Conservation (phyloP, 2,797 vertebrate genomes). For the Ptychobarbus kaznakovi region DNA sequence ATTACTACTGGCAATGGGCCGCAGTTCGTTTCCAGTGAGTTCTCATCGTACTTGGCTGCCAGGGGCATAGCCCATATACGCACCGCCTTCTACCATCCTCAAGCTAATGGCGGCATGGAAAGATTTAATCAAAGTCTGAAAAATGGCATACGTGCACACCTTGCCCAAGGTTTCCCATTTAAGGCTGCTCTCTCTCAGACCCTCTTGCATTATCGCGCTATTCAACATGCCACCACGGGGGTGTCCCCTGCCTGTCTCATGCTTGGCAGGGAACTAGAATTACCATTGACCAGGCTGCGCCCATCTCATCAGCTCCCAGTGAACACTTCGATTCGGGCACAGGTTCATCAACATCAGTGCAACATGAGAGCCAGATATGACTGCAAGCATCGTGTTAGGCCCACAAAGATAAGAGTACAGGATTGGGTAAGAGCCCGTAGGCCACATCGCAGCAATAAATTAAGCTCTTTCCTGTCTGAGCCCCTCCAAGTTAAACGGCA, state of each 20-base stretch:
- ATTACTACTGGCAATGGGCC: conserved; percentile 30
- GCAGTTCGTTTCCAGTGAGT: background rate
- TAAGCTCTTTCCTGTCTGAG: conserved; percentile 16
- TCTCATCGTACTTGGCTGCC: background rate
- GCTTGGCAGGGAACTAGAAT: conserved; percentile 21
- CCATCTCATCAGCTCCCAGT: background rate
- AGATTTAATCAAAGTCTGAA: conserved; percentile 23
- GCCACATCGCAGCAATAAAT: conserved; percentile 13
- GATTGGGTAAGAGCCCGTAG: background rate
- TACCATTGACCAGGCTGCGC: conserved; percentile 14
- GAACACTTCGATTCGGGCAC: background rate
- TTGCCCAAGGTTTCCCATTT: conserved; percentile 35
- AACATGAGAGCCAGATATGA: background rate
- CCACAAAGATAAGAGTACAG: background rate
- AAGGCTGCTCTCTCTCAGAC: background rate
- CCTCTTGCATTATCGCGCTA: conserved; percentile 29
- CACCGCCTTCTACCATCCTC: conserved; percentile 7
- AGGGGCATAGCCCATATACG: conserved; percentile 13
- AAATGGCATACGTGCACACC: conserved; percentile 35
- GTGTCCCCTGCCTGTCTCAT: conserved; percentile 45
- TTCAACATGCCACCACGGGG: conserved; percentile 39
- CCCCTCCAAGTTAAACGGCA: background rate
- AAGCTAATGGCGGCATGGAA: conserved; percentile 30
- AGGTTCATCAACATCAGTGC: background rate
- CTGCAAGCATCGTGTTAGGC: background rate